Percentiles rank a stretch among this genome's conserved stretches.
phyloP scores from a whole-genome alignment of 2,113 vertebrate species.

The Cyphomyrus plagiostoma region DNA sequence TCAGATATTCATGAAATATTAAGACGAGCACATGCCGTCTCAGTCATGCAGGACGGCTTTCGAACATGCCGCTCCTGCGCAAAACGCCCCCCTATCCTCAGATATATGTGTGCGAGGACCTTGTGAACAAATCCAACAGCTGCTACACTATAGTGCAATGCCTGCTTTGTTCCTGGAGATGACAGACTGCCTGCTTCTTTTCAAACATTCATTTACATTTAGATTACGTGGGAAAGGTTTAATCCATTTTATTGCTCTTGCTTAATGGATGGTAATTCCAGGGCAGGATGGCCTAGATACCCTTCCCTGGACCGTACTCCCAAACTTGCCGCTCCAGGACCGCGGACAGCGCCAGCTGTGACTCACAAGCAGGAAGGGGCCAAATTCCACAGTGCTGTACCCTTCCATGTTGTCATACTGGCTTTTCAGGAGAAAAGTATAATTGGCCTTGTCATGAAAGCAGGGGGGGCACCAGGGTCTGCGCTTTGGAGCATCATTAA shows the following conservation, averaged over 20 bases:
- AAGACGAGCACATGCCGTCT: background rate
- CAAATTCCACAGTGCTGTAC: background rate
- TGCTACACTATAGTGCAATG: background rate
- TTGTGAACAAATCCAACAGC: background rate
- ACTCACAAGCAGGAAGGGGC: background rate
- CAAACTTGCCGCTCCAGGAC: background rate
- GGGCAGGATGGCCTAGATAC: background rate
- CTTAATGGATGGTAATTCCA: background rate
- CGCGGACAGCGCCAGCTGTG: background rate
- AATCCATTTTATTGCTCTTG: background rate
- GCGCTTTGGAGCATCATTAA: background rate
- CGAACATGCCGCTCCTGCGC: background rate
- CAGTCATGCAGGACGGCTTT: background rate
- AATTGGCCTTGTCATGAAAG: background rate
- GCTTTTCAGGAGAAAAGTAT: background rate
- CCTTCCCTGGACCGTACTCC: background rate
- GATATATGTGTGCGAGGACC: background rate
- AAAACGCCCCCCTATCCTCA: background rate
- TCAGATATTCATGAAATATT: background rate
- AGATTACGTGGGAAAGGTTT: background rate
- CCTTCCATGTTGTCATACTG: background rate
- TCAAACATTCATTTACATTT: constrained; percentile 9
- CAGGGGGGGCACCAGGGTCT: background rate
- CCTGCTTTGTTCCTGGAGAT: background rate
- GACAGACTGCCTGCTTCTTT: background rate